Base-by-base conservation (phyloP, 2,888 invertebrate genomes). In the Drosophila paramelanica region DNA sequence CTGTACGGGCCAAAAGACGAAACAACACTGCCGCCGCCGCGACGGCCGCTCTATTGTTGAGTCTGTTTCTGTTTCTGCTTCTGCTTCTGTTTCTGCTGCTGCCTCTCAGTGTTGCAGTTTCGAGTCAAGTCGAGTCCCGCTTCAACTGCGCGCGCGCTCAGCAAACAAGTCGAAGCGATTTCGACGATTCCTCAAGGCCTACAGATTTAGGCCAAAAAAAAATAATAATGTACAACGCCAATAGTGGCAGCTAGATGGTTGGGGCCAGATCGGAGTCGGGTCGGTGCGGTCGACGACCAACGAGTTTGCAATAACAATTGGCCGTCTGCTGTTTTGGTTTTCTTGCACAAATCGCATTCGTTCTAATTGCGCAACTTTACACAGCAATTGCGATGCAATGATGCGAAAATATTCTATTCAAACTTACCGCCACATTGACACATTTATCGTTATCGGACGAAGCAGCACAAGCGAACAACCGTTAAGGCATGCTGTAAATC, bases 111-210 rank as follows among this genome's bases (percentile, higher is more conserved):
- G 77, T 57, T 76, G 79, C 74, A 74, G 76, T 74, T 68, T 77
- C 57, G 53, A 60, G 61, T 59, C 76, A 2, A 31, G 31, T 33
- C 13, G 36, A 66, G 75, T 74, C 75, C 77, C 77, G 79, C 77
- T 73, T 71, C 76, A 72, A 76, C 79, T 67, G 76, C 81, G 79
- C 80, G 80, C 81, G 81, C 64, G 64, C 89, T 83, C 83, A 74
- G 89, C 73, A 83, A 88, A 80, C 88, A 87, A 89, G 87, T 88
- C 83, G 73, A 75, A 88, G 84, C 81, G 89, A 88, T 87, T 86
- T 84, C 84, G 84, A 87, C 89, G 87, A 86, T 86, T 85, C 87
- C 85, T 85, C 85, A 85, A 85, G 85, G 85, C 85, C 85, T 85
- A 88, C 84, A 84, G 80, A 85, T 85, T 85, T 85, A 85, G 85